phyloP scores from a whole-genome alignment of 2,888 invertebrate genomes.

The Leuctra nigra region DNA sequence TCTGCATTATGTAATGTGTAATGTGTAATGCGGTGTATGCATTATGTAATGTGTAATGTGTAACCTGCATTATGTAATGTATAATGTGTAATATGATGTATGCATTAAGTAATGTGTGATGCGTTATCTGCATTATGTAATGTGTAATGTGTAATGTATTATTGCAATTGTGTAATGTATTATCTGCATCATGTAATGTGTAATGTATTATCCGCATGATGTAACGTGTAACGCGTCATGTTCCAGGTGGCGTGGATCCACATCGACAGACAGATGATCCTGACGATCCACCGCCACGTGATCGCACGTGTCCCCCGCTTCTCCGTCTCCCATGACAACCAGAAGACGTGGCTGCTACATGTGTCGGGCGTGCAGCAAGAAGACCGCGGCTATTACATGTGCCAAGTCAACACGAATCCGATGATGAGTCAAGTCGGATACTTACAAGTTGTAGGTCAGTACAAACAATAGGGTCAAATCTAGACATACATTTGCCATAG shows the following conservation, averaged over 20 bases:
- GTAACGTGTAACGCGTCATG: background rate
- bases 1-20: too few species aligned
- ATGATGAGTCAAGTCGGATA: constrained; percentile 95
- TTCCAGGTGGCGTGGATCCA: constrained; percentile 89
- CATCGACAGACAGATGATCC: constrained; percentile 88
- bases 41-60: too few species aligned
- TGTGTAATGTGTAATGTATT: too few species aligned
- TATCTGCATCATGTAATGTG: too few species aligned
- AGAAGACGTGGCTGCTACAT: constrained; percentile 86
- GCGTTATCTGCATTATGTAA: too few species aligned
- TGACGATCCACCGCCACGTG: constrained; percentile 87
- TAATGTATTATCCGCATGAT: too few species aligned
- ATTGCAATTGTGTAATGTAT: too few species aligned
- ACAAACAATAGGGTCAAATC: background rate
- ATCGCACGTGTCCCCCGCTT: constrained; percentile 86
- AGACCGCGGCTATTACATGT: constrained; percentile 87
- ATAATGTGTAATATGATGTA: too few species aligned
- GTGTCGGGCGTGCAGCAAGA: constrained; percentile 88
- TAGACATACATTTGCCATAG: too few species aligned
- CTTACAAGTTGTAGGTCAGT: constrained; percentile 86
- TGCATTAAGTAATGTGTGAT: too few species aligned
- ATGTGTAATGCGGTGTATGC: too few species aligned
- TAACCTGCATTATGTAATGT: too few species aligned
- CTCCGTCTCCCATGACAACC: constrained; percentile 85
- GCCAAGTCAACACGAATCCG: constrained; percentile 85